Percentiles rank a stretch among this genome's conserved stretches.
Conservation (phyloP, 2,888 invertebrate genomes). For the Orthosia incerta region DNA sequence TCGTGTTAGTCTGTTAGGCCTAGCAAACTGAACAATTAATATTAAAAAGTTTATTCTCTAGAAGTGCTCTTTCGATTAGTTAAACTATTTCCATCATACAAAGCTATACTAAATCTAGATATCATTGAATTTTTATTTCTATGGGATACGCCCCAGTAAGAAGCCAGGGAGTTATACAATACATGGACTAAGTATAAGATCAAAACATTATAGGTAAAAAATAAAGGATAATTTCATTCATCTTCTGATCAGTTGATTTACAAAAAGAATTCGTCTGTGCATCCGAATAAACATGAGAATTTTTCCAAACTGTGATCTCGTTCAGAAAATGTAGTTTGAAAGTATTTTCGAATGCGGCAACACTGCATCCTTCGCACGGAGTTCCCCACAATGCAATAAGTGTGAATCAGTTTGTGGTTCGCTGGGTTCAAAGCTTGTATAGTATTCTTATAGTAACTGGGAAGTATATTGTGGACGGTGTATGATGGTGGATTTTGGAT, state of each 20-base stretch:
- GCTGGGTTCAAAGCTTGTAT: background rate
- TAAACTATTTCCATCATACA: too few relatives aligned
- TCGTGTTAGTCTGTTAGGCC: too few relatives aligned
- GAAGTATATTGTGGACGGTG: background rate
- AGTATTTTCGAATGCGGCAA: conserved; percentile 29
- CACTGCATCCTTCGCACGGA: conserved; percentile 12
- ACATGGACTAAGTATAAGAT: too few relatives aligned
- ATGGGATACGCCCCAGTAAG: too few relatives aligned
- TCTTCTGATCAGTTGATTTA: background rate
- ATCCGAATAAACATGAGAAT: conserved; percentile 11
- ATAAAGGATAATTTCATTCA: background rate
- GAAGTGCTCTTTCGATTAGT: too few relatives aligned
- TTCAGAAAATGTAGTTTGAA: conserved; percentile 33
- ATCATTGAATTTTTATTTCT: too few relatives aligned
- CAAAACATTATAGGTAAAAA: too few relatives aligned
- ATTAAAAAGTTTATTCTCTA: too few relatives aligned
- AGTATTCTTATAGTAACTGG: background rate
- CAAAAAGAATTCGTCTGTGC: background rate
- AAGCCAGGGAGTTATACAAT: too few relatives aligned
- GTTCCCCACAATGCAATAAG: conserved; percentile 43
- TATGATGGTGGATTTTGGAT: background rate
- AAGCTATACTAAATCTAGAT: too few relatives aligned
- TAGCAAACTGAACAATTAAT: too few relatives aligned
- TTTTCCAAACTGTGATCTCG: conserved; percentile 23
- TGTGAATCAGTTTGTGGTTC: conserved; percentile 30